phyloP scores from a whole-genome alignment of 2,888 invertebrate species.

The Apamea monoglypha region DNA sequence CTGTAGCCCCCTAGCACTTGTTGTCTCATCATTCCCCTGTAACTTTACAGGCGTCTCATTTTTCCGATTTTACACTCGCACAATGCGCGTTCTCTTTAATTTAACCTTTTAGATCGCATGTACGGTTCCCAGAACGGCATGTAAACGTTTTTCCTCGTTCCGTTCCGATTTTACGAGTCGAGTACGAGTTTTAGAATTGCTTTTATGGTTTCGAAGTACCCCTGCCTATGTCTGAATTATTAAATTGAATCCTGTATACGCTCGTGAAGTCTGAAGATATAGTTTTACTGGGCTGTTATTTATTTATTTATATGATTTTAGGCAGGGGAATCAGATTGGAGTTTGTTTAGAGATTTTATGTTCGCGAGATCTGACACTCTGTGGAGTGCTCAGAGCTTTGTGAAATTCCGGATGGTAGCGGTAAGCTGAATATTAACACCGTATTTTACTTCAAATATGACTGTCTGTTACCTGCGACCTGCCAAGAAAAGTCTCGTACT shows the following conservation, averaged over 20 bases:
- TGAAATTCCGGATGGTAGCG: constrained; percentile 20
- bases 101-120: constrained; percentile 66
- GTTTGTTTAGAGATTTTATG: constrained; percentile 31
- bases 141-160: constrained; percentile 83
- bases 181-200: constrained; percentile 82
- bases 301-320: constrained; percentile 53
- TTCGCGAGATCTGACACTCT: constrained; percentile 1
- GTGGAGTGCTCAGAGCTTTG: constrained; percentile 1
- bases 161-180: constrained; percentile 83
- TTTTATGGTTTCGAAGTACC: constrained; percentile 80
- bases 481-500: constrained; percentile 65
- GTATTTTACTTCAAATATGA: constrained; percentile 38
- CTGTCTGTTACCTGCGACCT: constrained; percentile 25
- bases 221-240: constrained; percentile 81
- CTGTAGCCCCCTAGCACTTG: constrained; percentile 15
- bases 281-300: constrained; percentile 59
- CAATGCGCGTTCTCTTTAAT: constrained; percentile 66
- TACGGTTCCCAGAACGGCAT: constrained; percentile 74
- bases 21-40: constrained; percentile 40
- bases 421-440: constrained; percentile 26
- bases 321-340: constrained; percentile 43
- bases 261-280: constrained; percentile 57
- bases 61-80: constrained; percentile 60
- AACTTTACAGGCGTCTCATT: constrained; percentile 61
- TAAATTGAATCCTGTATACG: constrained; percentile 75